A percentile compares a stretch with the other conserved stretches of the same genome.
phyloP scores from a whole-genome alignment of 37 sponge, comb jelly and placozoan genomes.

The Aplysina aerophoba region DNA sequence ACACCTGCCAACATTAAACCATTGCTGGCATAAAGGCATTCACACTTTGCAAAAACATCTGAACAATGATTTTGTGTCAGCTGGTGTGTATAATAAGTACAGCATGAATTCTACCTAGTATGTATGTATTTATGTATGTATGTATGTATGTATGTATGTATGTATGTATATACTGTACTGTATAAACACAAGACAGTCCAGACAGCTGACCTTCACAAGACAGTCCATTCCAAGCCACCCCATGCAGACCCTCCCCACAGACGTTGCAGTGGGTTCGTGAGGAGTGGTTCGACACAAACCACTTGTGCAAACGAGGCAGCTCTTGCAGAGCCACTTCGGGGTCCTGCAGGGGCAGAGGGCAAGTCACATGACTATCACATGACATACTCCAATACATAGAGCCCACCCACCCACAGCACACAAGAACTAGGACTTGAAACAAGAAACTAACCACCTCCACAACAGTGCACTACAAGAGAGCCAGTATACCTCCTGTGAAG shows the following conservation, averaged over 20 bases:
- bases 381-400: neutral
- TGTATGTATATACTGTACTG: no score
- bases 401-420: constrained; percentile 1
- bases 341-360: neutral
- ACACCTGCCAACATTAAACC: no score
- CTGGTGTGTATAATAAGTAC: no score
- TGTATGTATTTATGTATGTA: neutral
- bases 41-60: no score
- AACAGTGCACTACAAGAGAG: neutral
- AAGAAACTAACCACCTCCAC: neutral
- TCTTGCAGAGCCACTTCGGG: neutral
- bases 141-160: no score
- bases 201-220: constrained; percentile 78
- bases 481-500: no score
- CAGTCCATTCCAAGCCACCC: constrained; percentile 79
- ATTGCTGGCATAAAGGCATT: no score
- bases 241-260: constrained; percentile 79
- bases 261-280: constrained; percentile 86
- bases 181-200: neutral
- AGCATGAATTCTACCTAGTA: no score
- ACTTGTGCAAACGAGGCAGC: constrained; percentile 79
- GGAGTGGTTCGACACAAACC: constrained; percentile 80
- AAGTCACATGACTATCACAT: constrained; percentile 2
- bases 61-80: no score
- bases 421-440: neutral